A percentile compares a stretch with the other conserved stretches of the same genome.
These are phyloP conservation scores for Cryptotis parvus DNA, from an alignment of 2,113 vertebrate species.

Conservation along the genomic window DNA sequence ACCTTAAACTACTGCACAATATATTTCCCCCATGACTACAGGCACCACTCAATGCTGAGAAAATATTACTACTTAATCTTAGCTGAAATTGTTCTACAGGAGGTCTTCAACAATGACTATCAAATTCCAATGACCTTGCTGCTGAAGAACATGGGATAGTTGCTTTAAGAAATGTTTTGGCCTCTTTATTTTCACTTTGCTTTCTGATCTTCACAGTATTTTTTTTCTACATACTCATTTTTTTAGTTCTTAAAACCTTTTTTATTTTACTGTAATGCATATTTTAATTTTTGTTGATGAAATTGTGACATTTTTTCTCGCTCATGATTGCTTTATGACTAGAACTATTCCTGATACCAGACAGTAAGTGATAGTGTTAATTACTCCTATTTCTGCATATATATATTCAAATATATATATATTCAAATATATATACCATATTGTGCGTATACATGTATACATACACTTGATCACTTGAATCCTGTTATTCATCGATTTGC, in stretches of 20 bases:
- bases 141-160: neutral
- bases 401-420: too few species aligned
- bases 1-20: neutral
- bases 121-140: neutral
- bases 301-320: neutral
- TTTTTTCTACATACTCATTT: neutral
- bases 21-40: neutral
- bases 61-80: neutral
- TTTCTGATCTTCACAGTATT: neutral
- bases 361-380: neutral
- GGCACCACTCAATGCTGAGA: neutral
- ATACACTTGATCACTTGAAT: too few species aligned
- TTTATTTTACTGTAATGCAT: neutral
- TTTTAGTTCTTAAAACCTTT: neutral
- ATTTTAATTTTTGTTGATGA: neutral
- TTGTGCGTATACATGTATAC: too few species aligned
- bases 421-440: too few species aligned
- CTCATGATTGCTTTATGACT: neutral
- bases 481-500: too few species aligned
- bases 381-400: neutral
- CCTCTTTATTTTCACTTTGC: slow-evolving; percentile 4
- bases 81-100: neutral
- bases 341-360: neutral
- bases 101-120: neutral
- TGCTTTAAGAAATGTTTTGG: neutral